Evolutionary conservation across 2,888 invertebrate genomes (phyloP).

Genomic region (Archips crataeganus): DNA sequence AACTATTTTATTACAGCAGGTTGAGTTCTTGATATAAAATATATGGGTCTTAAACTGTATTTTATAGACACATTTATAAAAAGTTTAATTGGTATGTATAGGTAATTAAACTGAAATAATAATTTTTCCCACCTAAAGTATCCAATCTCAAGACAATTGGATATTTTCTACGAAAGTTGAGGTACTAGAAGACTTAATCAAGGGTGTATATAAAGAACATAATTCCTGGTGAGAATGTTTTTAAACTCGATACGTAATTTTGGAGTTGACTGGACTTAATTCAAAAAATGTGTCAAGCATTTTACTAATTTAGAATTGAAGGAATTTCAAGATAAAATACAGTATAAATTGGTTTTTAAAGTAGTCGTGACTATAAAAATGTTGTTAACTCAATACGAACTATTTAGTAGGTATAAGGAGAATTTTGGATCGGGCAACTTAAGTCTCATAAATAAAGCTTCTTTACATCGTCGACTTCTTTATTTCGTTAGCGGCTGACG

Average conservation of each 20-base stretch:
- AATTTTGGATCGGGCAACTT: neutral
- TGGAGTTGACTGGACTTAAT: neutral
- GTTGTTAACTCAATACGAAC: neutral
- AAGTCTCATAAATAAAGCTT: neutral
- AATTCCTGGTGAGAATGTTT: neutral
- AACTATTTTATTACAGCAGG: constrained; percentile 28
- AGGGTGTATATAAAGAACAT: too few relatives aligned
- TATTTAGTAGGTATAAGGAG: neutral
- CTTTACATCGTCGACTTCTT: neutral
- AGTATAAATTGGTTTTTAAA: neutral
- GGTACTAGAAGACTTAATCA: too few relatives aligned
- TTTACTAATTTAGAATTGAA: neutral
- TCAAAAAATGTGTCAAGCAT: neutral
- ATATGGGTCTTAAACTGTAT: constrained; percentile 4
- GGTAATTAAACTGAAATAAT: neutral
- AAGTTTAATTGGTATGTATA: constrained; percentile 10
- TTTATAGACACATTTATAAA: constrained; percentile 14
- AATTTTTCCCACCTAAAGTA: neutral
- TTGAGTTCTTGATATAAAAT: constrained; percentile 14
- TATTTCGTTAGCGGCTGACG: neutral
- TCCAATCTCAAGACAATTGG: neutral
- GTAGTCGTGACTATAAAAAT: neutral
- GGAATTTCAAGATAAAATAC: neutral
- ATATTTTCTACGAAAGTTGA: too few relatives aligned
- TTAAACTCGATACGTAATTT: neutral